Conservation (phyloP, 2,888 invertebrate genomes). For the Epistrophella euchroma region DNA sequence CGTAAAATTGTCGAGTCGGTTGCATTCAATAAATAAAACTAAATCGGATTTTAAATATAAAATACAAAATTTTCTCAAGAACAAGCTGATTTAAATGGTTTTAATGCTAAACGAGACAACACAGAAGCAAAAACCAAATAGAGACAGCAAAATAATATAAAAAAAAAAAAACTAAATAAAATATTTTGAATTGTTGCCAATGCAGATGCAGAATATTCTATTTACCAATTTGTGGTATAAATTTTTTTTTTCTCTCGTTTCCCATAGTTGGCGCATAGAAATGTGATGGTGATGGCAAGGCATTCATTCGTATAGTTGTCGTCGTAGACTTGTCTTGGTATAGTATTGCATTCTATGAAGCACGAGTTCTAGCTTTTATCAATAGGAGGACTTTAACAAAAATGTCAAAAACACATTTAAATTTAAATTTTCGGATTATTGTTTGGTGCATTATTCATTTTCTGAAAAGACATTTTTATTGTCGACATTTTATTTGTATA, state of each 20-base stretch:
- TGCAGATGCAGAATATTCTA: conserved; percentile 59
- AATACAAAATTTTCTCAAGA: conserved; percentile 3
- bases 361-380: background rate
- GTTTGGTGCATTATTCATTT: conserved; percentile 50
- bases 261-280: conserved; percentile 15
- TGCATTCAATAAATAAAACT: conserved; percentile 22
- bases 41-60: conserved; percentile 37
- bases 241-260: conserved; percentile 19
- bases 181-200: conserved; percentile 66
- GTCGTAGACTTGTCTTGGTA: background rate
- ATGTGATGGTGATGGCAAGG: background rate
- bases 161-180: conserved; percentile 1
- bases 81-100: conserved; percentile 37
- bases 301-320: conserved; percentile 5
- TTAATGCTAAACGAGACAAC: conserved; percentile 12
- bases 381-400: conserved; percentile 19
- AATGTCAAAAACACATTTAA: conserved; percentile 60
- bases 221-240: conserved; percentile 65
- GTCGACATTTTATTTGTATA: background rate
- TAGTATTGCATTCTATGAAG: background rate
- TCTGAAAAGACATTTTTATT: conserved; percentile 6
- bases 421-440: conserved; percentile 56
- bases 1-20: background rate
- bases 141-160: background rate
- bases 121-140: conserved; percentile 8